Percentiles rank a stretch among this genome's conserved stretches.
These are phyloP conservation scores for Patella vulgata DNA, from an alignment of 1,140 invertebrate genomes.

Conservation along the genomic window DNA sequence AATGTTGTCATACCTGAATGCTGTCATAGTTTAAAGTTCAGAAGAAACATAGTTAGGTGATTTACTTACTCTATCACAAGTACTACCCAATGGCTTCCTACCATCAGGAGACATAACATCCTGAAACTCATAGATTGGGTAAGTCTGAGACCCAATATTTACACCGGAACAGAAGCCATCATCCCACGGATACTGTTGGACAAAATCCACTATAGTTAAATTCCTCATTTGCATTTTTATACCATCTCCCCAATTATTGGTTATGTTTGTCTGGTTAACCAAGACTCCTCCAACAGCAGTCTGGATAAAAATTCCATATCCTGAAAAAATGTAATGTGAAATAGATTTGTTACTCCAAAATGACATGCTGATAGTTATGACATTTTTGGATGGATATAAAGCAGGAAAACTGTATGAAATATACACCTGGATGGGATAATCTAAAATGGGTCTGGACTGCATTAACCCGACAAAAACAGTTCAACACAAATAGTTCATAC, in stretches of 20 bases:
- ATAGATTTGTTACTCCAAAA: no score
- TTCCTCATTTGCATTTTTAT: conserved; percentile 67
- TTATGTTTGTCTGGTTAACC: conserved; percentile 87
- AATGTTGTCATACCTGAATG: no score
- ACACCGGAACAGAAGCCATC: conserved; percentile 42
- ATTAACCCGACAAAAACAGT: no score
- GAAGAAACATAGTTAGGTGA: no score
- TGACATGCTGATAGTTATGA: no score
- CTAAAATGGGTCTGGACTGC: no score
- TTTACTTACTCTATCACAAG: conserved; percentile 44
- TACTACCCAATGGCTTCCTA: conserved; percentile 26
- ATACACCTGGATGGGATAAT: no score
- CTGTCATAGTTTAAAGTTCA: no score
- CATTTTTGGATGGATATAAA: no score
- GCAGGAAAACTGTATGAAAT: no score
- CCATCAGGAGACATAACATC: conserved; percentile 44
- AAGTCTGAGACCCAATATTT: conserved; percentile 11
- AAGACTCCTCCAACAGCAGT: conserved; percentile 86
- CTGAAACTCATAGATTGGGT: conserved; percentile 40
- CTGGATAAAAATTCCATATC: conserved; percentile 85
- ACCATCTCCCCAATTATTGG: conserved; percentile 92
- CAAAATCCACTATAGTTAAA: conserved; percentile 52
- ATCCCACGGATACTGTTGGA: conserved; percentile 33
- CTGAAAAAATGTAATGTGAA: conserved; percentile 67
- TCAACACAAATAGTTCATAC: no score